Conservation (phyloP, 2,888 invertebrate genomes). For the Leptogaster cylindrica region DNA sequence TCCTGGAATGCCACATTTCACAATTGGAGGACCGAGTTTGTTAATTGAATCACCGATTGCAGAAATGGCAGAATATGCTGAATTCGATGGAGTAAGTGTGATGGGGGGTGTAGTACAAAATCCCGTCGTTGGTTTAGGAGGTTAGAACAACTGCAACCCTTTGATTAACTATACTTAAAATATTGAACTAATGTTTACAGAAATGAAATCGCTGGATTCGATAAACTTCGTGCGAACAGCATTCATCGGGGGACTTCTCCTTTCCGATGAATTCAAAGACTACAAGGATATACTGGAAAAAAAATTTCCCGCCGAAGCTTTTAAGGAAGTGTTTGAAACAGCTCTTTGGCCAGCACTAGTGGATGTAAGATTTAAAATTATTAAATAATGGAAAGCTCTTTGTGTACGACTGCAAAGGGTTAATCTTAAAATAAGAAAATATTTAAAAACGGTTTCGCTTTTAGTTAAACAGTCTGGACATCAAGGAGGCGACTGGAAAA, state of each 20-base stretch:
- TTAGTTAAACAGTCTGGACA: constrained; percentile 40
- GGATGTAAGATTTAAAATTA: constrained; percentile 31
- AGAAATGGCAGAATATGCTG: constrained; percentile 4
- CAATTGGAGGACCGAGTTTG: constrained; percentile 19
- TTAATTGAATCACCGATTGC: constrained; percentile 1
- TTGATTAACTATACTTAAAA: background rate
- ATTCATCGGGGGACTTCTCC: background rate
- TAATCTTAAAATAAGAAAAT: no score
- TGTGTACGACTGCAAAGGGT: background rate
- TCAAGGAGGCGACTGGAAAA: constrained; percentile 29
- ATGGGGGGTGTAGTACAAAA: constrained; percentile 33
- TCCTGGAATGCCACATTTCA: constrained; percentile 10
- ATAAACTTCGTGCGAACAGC: background rate
- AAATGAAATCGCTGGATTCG: background rate
- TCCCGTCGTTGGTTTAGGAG: constrained; percentile 15
- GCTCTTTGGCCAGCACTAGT: constrained; percentile 39
- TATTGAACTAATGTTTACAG: no score
- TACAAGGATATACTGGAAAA: background rate
- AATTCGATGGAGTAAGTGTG: constrained; percentile 14
- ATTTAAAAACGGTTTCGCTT: no score
- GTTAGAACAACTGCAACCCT: background rate
- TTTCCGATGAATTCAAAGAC: no score
- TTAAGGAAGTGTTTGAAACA: constrained; percentile 13
- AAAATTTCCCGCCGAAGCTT: background rate
- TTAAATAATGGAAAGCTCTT: background rate